Evolutionary conservation across 2,888 invertebrate genomes (phyloP).

Genomic region (Lepidochrysops patricia): DNA sequence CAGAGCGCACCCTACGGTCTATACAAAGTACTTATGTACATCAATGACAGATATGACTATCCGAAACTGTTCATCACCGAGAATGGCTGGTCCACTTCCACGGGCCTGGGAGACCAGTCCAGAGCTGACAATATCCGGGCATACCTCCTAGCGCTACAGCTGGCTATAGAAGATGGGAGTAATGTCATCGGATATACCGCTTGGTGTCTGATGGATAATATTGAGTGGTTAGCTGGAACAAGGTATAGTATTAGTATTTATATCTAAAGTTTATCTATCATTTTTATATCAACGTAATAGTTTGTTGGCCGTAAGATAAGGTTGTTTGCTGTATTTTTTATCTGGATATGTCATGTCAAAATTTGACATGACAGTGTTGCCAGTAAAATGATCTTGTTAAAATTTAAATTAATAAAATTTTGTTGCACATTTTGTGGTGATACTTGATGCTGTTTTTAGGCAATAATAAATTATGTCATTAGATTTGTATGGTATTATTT

Average conservation of each 20-base stretch:
- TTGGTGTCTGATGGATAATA: slow-evolving; percentile 79
- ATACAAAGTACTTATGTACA: slow-evolving; percentile 63
- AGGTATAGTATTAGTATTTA: background rate
- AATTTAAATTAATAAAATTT: too few species aligned
- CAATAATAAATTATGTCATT: too few species aligned
- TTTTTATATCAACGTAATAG: too few species aligned
- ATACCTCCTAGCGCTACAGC: slow-evolving; percentile 51
- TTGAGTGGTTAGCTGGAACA: slow-evolving; percentile 74
- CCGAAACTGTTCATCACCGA: slow-evolving; percentile 75
- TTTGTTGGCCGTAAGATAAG: too few species aligned
- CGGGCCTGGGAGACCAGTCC: slow-evolving; percentile 49
- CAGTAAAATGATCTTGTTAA: background rate
- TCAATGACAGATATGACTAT: slow-evolving; percentile 62
- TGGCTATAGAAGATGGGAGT: slow-evolving; percentile 58
- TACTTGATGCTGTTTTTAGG: too few species aligned
- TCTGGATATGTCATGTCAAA: background rate
- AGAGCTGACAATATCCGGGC: slow-evolving; percentile 46
- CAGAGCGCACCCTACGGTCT: slow-evolving; percentile 75
- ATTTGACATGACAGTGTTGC: background rate
- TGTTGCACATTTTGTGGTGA: too few species aligned
- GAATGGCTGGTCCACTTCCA: slow-evolving; percentile 69
- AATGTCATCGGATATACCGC: slow-evolving; percentile 70
- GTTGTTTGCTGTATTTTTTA: background rate
- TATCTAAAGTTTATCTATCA: background rate
- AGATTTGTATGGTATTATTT: too few species aligned